Evolutionary conservation across 2,797 vertebrate genomes (phyloP).

Genomic region (Parauchenoglanis punctatus): DNA sequence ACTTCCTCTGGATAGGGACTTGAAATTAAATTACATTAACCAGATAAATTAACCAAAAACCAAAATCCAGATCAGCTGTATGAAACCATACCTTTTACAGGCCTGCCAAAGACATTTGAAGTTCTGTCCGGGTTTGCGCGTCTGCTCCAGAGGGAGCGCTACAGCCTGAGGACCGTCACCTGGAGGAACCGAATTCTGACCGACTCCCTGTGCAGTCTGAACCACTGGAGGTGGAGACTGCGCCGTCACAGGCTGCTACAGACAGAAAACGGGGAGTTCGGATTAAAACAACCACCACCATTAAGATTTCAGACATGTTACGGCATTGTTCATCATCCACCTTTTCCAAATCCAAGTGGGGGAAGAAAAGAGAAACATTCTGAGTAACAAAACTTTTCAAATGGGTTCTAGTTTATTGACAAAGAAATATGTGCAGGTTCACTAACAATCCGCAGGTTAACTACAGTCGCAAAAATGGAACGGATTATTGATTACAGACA

Average conservation of each 20-base stretch:
- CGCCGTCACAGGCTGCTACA: constrained; percentile 43
- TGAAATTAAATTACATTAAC: no score
- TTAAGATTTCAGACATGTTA: background rate
- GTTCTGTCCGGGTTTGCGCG: constrained; percentile 94
- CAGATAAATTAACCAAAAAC: background rate
- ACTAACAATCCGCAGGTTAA: background rate
- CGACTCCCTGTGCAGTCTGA: constrained; percentile 76
- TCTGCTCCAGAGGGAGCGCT: constrained; percentile 79
- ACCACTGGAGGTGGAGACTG: constrained; percentile 71
- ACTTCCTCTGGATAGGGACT: background rate
- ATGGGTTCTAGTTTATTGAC: background rate
- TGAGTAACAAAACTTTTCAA: background rate
- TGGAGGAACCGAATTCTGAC: constrained; percentile 79
- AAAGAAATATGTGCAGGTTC: background rate
- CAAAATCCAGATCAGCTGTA: background rate
- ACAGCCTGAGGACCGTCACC: constrained; percentile 74
- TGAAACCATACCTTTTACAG: constrained; percentile 89
- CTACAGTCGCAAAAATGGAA: background rate
- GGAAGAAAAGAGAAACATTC: background rate
- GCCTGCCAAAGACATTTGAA: constrained; percentile 99
- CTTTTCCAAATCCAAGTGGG: background rate
- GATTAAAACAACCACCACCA: background rate
- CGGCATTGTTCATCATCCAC: background rate
- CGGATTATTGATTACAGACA: background rate
- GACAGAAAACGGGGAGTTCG: background rate